Evolutionary conservation across 1,140 invertebrate genomes (phyloP).

Genomic region (Antheraea pernyi): DNA sequence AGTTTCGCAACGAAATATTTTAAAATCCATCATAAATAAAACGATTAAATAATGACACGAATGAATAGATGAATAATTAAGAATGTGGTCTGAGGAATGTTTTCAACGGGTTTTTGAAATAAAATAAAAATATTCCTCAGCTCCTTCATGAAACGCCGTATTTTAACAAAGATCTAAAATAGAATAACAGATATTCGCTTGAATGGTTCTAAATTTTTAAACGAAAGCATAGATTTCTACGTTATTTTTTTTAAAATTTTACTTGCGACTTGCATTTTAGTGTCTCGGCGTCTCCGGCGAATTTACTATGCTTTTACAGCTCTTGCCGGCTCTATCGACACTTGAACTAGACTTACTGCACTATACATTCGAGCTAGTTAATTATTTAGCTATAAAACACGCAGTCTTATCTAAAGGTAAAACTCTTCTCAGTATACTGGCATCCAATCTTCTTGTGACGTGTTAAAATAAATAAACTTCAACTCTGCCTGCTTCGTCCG

Average conservation of each 20-base stretch:
- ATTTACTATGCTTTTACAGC: constrained; percentile 52
- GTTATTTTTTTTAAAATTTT: constrained; percentile 48
- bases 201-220: constrained; percentile 42
- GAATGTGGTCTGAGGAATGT: constrained; percentile 52
- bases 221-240: constrained; percentile 42
- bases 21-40: constrained; percentile 34
- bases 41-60: constrained; percentile 41
- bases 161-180: constrained; percentile 53
- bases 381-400: constrained; percentile 26
- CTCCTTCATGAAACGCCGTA: constrained; percentile 47
- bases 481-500: constrained; percentile 9
- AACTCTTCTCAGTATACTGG: constrained; percentile 22
- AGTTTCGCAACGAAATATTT: constrained; percentile 26
- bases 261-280: constrained; percentile 55
- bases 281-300: constrained; percentile 46
- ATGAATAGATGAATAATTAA: constrained; percentile 12
- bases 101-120: constrained; percentile 11
- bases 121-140: constrained; percentile 48
- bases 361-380: constrained; percentile 42
- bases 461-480: constrained; percentile 51
- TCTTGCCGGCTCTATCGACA: constrained; percentile 47
- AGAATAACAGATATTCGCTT: constrained; percentile 50
- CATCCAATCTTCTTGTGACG: constrained; percentile 57
- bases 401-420: constrained; percentile 36
- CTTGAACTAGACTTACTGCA: constrained; percentile 56